phyloP scores from a whole-genome alignment of 2,888 invertebrate genomes.

The Cantharis lateralis region DNA sequence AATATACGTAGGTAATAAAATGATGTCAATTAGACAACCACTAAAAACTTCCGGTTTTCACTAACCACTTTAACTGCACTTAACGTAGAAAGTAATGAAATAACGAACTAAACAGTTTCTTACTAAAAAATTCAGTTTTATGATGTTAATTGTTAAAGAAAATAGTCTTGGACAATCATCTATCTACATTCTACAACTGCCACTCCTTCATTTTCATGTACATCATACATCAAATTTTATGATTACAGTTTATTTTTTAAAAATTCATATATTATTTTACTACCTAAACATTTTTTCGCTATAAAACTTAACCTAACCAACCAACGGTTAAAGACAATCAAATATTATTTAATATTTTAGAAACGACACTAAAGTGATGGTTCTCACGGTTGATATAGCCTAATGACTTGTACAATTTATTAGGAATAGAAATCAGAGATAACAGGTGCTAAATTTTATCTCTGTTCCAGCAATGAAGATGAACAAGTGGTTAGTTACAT shows the following conservation, averaged over 20 bases:
- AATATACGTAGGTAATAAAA: neutral
- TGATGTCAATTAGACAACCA: neutral
- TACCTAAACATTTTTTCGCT: neutral
- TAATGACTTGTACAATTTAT: slow-evolving; percentile 13
- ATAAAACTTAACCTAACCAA: neutral
- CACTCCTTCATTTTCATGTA: neutral
- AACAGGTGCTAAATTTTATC: slow-evolving; percentile 33
- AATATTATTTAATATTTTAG: slow-evolving; percentile 11
- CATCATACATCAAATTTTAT: neutral
- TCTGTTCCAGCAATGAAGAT: slow-evolving; percentile 25
- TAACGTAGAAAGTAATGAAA: slow-evolving; percentile 1
- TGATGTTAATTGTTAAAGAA: slow-evolving; percentile 20
- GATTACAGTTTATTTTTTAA: neutral
- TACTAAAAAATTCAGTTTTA: slow-evolving; percentile 8
- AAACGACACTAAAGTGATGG: slow-evolving; percentile 10
- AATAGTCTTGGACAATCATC: slow-evolving; percentile 14
- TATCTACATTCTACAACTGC: neutral
- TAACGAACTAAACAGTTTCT: neutral
- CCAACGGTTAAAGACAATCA: neutral
- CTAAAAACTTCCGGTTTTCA: slow-evolving; percentile 1
- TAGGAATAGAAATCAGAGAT: slow-evolving; percentile 28
- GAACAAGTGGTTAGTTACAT: slow-evolving; percentile 31
- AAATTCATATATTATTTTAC: neutral
- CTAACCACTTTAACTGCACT: neutral
- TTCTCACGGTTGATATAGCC: neutral